Evolutionary conservation across 92 coral and sea anemone species (phyloP), one percentile per base, ranked within the genome.

Genomic region (Phenganax stokvisi): DNA sequence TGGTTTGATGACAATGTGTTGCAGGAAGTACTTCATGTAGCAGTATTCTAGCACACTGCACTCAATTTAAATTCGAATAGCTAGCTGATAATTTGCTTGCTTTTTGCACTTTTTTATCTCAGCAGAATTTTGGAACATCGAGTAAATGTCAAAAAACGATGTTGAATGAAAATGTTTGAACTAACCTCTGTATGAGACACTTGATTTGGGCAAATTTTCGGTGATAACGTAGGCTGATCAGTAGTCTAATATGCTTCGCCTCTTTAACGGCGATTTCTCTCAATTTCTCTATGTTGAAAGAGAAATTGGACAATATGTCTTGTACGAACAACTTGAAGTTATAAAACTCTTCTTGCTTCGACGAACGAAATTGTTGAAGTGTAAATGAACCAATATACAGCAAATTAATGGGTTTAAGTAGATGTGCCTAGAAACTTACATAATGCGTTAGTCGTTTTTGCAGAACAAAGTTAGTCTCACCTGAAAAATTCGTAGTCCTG

Each of bases 131-230:
- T 73, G 58, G 30, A 56, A 73, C 58, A 12, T 7, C 9, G 58
- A 73, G 53, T 6, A 29, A 68, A 12, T 68, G 73, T 68, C 73
- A 29, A 28, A 68, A 68, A 68, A 68, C 73, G 73, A 68, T 30
- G 47, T 37, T 68, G 7, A 68, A 30, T 68, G 47, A 64, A 68
- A 30, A 37, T 29, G n/a, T 61, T 61, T 17, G 25, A 13, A 12
- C 25, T 13, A 61, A 61, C 47, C 5, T 1, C 47, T 37, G 47
- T 37, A 37, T 37, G 47, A 37, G 47, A 37, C 47, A 5, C 47
- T 5, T 37, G 47, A 37, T 37, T 37, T 37, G 47, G 47, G 47
- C 47, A 1, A 37, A 37, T 37, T 37, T 37, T 37, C 47, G 47
- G 5, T 37, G 47, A 37, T 37, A 37, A 37, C 2, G 47, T 37